Evolutionary conservation across 2,797 vertebrate species (phyloP).

Genomic region (Aplochiton taeniatus): DNA sequence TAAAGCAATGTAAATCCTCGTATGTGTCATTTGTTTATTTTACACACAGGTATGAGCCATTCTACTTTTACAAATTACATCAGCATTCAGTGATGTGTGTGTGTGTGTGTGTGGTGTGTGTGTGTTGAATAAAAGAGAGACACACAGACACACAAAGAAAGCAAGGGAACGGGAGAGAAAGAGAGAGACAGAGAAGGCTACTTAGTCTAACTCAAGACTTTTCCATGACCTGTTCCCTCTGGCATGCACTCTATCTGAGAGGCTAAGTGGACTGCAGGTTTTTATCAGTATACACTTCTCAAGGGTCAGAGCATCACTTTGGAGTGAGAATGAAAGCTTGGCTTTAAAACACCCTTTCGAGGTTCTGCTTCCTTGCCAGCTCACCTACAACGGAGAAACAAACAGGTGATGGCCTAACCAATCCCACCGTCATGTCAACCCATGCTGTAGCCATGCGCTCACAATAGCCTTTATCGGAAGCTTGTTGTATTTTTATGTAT

Average conservation of each 20-base stretch:
- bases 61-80: constrained; percentile 72
- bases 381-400: constrained; percentile 47
- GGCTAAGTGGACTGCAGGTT: constrained; percentile 66
- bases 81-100: constrained; percentile 68
- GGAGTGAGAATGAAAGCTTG: constrained; percentile 53
- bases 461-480: too few relatives aligned
- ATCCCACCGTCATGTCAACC: not conserved
- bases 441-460: too few relatives aligned
- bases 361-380: constrained; percentile 43
- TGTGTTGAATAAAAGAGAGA: constrained; percentile 5
- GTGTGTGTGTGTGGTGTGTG: not conserved
- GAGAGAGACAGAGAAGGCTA: constrained; percentile 60
- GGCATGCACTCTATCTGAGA: constrained; percentile 79
- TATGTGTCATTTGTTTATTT: constrained; percentile 70
- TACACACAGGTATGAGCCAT: constrained; percentile 59
- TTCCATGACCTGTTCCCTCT: constrained; percentile 77
- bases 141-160: constrained; percentile 58
- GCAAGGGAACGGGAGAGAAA: constrained; percentile 58
- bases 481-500: too few relatives aligned
- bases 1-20: constrained; percentile 63
- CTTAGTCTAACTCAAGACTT: constrained; percentile 75
- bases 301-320: constrained; percentile 73
- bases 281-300: constrained; percentile 73
- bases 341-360: constrained; percentile 47
- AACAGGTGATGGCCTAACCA: constrained; percentile 2